A percentile compares a stretch with the other conserved stretches of the same genome.
phyloP scores from a whole-genome alignment of 2,113 vertebrate genomes.

The Gymnocephalus cernua region DNA sequence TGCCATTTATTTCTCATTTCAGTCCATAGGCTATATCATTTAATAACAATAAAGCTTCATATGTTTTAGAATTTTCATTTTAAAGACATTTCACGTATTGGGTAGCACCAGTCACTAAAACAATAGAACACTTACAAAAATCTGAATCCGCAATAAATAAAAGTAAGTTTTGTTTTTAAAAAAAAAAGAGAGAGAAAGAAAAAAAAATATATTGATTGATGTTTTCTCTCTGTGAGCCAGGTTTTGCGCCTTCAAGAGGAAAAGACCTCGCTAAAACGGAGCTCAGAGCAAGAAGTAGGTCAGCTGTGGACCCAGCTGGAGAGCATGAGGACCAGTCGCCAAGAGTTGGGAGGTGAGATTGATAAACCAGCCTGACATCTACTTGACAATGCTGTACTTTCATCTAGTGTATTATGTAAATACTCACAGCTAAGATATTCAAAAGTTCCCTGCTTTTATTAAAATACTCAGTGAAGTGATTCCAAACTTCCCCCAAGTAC shows the following conservation, averaged over 20 bases:
- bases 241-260: slow-evolving; percentile 81
- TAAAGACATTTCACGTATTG: neutral
- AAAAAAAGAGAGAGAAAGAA: too few species aligned
- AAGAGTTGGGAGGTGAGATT: slow-evolving; percentile 88
- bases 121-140: neutral
- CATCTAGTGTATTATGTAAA: neutral
- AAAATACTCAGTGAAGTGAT: neutral
- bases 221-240: slow-evolving; percentile 69
- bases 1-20: neutral
- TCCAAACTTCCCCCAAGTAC: neutral
- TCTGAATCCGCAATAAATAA: neutral
- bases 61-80: neutral
- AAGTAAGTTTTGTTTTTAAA: too few species aligned
- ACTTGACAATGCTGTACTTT: neutral
- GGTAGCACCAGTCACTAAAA: neutral
- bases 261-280: slow-evolving; percentile 81
- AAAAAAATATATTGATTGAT: too few species aligned
- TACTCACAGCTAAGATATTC: neutral
- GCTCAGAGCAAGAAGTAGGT: slow-evolving; percentile 87
- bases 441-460: neutral
- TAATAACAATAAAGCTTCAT: neutral
- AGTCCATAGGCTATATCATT: neutral
- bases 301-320: slow-evolving; percentile 90
- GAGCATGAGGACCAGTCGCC: slow-evolving; percentile 82
- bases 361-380: slow-evolving; percentile 9